A percentile compares a stretch with the other conserved stretches of the same genome.
These are phyloP conservation scores for Synanthedon andrenaeformis DNA, from an alignment of 2,888 invertebrate species.

Conservation along the genomic window DNA sequence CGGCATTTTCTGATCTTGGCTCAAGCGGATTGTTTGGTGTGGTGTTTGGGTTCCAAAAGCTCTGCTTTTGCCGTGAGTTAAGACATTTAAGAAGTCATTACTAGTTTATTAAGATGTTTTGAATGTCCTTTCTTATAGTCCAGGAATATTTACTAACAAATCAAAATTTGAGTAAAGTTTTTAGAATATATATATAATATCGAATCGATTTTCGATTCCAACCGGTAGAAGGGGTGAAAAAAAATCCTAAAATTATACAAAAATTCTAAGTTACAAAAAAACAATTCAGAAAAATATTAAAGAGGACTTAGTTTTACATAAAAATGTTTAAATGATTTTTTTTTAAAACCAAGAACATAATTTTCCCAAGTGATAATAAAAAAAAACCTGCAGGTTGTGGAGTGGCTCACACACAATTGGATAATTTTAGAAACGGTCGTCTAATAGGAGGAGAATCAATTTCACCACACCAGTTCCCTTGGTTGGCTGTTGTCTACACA, in stretches of 20 bases:
- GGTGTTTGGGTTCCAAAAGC: slow-evolving; percentile 18
- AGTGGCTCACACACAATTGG: slow-evolving; percentile 6
- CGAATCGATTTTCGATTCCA: no score
- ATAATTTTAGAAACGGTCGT: slow-evolving; percentile 22
- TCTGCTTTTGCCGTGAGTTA: slow-evolving; percentile 29
- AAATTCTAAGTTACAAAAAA: no score
- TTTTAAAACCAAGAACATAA: no score
- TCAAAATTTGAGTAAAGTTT: neutral
- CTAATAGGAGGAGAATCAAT: slow-evolving; percentile 59
- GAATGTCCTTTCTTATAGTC: no score
- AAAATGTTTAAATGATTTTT: no score
- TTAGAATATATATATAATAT: no score
- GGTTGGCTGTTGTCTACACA: slow-evolving; percentile 59
- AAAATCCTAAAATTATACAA: no score
- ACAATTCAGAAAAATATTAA: no score
- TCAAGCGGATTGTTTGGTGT: slow-evolving; percentile 8
- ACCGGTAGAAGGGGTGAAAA: no score
- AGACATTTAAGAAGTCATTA: neutral
- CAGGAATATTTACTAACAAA: neutral
- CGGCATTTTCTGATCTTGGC: neutral
- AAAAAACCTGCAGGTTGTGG: slow-evolving; percentile 17
- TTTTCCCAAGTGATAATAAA: no score
- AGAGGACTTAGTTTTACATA: no score
- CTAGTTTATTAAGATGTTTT: no score
- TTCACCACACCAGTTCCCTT: slow-evolving; percentile 65